Conservation (phyloP, 2,797 vertebrate genomes). For the Eremophila alpestris region DNA sequence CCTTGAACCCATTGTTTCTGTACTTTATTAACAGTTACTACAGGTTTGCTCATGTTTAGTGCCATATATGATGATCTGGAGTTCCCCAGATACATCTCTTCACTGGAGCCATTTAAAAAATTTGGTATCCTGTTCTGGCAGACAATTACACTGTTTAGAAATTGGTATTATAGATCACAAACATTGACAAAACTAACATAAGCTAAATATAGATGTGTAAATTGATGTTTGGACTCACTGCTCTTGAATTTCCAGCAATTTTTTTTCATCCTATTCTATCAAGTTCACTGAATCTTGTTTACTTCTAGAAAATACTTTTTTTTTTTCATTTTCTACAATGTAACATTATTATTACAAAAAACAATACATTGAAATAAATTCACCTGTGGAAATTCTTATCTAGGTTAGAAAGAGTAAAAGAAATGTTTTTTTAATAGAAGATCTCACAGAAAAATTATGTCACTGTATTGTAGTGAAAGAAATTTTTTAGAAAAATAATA, state of each 20-base stretch:
- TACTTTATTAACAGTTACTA: neutral
- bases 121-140: neutral
- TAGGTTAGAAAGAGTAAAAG: neutral
- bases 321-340: neutral
- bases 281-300: neutral
- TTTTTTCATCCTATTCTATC: neutral
- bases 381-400: neutral
- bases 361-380: neutral
- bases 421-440: neutral
- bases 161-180: neutral
- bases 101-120: neutral
- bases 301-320: neutral
- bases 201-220: neutral
- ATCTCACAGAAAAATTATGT: neutral
- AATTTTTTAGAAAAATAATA: neutral
- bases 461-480: neutral
- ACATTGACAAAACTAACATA: neutral
- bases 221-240: neutral
- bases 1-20: neutral
- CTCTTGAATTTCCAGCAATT: neutral
- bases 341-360: neutral
- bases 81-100: neutral
- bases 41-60: neutral
- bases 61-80: neutral
- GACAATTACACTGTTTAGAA: neutral